Evolutionary conservation across 1,140 invertebrate species (phyloP), one percentile per base, ranked within the genome.

Genomic region (Bemisia tabaci): DNA sequence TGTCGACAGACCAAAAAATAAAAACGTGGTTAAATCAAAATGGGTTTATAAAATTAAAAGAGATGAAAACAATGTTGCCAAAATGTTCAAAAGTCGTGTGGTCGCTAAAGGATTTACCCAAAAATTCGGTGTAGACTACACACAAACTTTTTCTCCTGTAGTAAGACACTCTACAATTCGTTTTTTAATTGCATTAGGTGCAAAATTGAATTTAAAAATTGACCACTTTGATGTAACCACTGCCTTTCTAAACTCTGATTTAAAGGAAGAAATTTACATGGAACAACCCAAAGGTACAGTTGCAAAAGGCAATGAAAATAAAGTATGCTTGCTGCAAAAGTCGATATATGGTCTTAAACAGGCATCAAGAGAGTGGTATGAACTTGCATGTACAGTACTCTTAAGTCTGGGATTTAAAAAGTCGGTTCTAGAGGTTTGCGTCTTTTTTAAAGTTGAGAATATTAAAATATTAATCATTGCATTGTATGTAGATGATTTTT

Each of bases 231-330:
- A 74, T 66, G 60, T 74, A 1, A 69, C 65, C 24, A 74, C 72
- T 12, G 73, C 73, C 0, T 73, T 70, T 68, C 68, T 76, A 2
- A 72, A 76, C 64, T 71, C 70, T 12, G 48, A 68, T 17, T 59
- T 76, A n/a, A 66, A 73, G 21, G 69, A 70, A 60, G 68, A 69
- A 39, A 61, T 75, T 2, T 75, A 70, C 60, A 74, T 76, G 72
- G 59, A 73, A 58, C 70, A 68, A 59, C 73, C 74, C 17, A 66
- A 71, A 65, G 59, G 61, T 12, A 67, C 68, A 25, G n/a, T 64
- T 64, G 23, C n/a, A 39, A 23, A 65, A 1, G 66, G 59, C 9
- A 17, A 17, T 2, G 23, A 58, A 2, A 23, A 58, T 1, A 59
- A 59, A 23, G 58, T 60, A 21, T 72, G 68, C 25, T 62, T 63